These are phyloP conservation scores for Procavia capensis DNA, from an alignment of 2,113 vertebrate species.

Conservation along the genomic window DNA sequence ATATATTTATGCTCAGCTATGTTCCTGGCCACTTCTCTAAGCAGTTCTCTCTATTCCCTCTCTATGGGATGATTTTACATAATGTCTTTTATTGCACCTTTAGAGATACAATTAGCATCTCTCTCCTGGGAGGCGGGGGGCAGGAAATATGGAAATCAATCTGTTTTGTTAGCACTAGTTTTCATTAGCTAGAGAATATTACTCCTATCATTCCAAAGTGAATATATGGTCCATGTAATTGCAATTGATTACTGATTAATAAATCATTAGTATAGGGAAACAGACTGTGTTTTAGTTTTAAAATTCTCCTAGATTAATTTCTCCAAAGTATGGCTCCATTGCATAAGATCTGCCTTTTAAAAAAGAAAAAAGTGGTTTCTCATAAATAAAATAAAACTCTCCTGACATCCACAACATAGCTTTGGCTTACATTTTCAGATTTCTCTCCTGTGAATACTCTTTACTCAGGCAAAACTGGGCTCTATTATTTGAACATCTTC, in stretches of 20 bases:
- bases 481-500: not conserved
- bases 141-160: slow-evolving; percentile 29
- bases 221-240: not conserved
- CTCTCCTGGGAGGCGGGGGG: not conserved
- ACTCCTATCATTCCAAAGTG: not conserved
- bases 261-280: not conserved
- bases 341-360: not conserved
- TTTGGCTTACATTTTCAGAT: not conserved
- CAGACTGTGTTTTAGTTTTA: not conserved
- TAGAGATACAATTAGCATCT: not conserved
- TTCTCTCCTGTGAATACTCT: not conserved
- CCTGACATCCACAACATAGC: not conserved
- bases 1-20: not conserved
- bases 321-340: not conserved
- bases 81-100: not conserved
- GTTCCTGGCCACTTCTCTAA: not conserved
- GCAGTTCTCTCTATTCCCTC: not conserved
- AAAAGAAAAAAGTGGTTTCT: slow-evolving; percentile 19
- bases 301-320: not conserved
- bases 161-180: not conserved
- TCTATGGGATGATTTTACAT: not conserved
- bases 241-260: not conserved
- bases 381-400: not conserved
- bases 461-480: not conserved
- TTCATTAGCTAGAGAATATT: not conserved